Base-by-base conservation (phyloP, 2,888 invertebrate genomes). In the Dendrolimus houi region DNA sequence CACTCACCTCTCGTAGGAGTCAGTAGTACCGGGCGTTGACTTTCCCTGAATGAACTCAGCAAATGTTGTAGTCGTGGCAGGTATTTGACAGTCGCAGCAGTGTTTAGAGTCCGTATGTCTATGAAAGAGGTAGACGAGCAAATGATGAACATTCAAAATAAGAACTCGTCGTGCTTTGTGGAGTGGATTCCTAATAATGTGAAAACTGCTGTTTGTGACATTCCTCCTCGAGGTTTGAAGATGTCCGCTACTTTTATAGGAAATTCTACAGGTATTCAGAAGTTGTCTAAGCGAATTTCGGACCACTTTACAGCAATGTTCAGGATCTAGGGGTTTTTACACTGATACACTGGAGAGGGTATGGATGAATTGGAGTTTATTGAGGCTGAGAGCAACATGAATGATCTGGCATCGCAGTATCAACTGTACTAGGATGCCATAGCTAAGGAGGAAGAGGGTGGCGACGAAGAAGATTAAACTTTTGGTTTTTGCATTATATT, bases 351-450 rank as follows among this genome's bases (percentile, higher is more conserved):
- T 57, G 95, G 95, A 7, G 95, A 95, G 76, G 95, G 95, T 53
- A 96, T 95, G 98, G 98, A 98, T 81, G 97, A 98, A 85, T 96
- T 97, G 96, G 98, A 98, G 85, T 98, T 98, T 87, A 97, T 97
- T 57, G 98, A 98, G 82, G 98, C 98, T 0, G 98, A 98, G 82
- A 96, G 96, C 75, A 98, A 98, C 92, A 97, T 98, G 96, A 97
- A 96, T 72, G 96, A 97, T 77, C 84, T 97, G 68, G 93, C 94
- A 59, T 93, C 94, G 0, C 95, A 95, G 77, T 95, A 95, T 83
- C 95, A 95, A 77, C 95, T 95, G 74, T 95, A 95, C 83, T 95
- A 95, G 75, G 92, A 92, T 62, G 92, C 92, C 41, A 87, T 91
- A 3, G 92, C 91, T 58, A 92, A 93, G 66, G 92, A 92, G 62